Evolutionary conservation across 1,140 invertebrate species (phyloP), one percentile per base, ranked within the genome.

Genomic region (Wasmannia auropunctata): DNA sequence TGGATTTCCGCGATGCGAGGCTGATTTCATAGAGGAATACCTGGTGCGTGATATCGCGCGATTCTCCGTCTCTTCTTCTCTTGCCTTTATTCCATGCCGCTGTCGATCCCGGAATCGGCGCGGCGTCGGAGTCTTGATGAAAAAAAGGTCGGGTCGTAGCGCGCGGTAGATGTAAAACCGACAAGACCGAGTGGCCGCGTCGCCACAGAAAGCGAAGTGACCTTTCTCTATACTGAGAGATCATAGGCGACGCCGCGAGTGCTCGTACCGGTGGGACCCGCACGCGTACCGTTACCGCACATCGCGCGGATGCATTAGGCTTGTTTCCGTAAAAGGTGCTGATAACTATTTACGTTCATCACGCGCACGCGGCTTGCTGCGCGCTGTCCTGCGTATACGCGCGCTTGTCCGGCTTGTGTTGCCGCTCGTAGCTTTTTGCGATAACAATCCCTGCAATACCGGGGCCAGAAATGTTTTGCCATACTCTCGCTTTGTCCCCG

Each of bases 1-100:
- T 86, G 85, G 49, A 65, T 89, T 85, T 75, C 25, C 65, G 51
- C 67, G 69, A 79, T 62, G 86, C 79, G 79, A 79, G 86, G 86
- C 70, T 87, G 88, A 85, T 86, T 72, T 85, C 62, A 63, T 81
- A 70, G 65, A 84, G 86, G 72, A 79, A 62, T 87, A 87, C 60
- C 43, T 58, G 22, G 85, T 75, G 58, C 72, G 72, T 58, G 83
- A 67, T 80, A 70, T 89, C 80, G 49, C 37, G 51, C 65, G 79
- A 83, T 72, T 83, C 79, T 72, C 67, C 14, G 3, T 84, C 14
- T 40, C 31, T 40, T 22, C 25, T 34, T 70, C 34, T 43, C 51
- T 16, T 8, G 28, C 40, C 16, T 79, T 67, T 76, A n/a, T 74
- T 63, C 43, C 49, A 37, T 70, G 22, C 63, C 56, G 51, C 46